A percentile compares a stretch with the other conserved stretches of the same genome.
Conservation (phyloP, 2,797 vertebrate genomes). For the Xenops minutus region DNA sequence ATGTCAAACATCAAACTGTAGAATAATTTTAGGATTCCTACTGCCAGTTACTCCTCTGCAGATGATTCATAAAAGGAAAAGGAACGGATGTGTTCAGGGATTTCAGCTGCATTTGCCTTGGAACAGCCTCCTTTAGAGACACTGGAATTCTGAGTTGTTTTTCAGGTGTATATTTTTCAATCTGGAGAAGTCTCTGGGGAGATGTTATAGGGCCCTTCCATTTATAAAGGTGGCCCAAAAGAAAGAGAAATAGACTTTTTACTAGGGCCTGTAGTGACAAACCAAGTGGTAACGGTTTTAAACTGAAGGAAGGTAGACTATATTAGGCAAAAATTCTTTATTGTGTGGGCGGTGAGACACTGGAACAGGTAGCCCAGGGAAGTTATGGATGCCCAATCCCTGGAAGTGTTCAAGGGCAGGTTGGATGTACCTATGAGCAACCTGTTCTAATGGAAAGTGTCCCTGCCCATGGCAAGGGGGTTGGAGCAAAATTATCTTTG, state of each 20-base stretch:
- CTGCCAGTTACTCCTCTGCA: not conserved
- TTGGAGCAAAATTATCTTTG: not conserved
- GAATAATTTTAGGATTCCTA: not conserved
- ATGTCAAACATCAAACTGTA: not conserved
- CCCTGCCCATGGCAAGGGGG: accelerated
- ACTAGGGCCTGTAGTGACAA: not conserved
- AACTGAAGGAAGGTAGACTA: not conserved
- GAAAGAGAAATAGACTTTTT: not conserved
- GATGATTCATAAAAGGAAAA: not conserved
- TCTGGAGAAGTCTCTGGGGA: not conserved
- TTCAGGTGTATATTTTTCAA: not conserved
- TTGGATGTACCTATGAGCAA: not conserved
- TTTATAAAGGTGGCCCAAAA: not conserved
- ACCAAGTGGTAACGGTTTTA: not conserved
- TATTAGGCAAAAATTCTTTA: not conserved
- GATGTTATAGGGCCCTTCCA: not conserved
- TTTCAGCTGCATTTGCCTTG: not conserved
- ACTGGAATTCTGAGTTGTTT: not conserved
- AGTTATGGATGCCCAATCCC: accelerated
- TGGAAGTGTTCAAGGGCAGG: not conserved
- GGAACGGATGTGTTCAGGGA: accelerated
- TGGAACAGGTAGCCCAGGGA: not conserved
- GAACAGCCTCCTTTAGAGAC: not conserved
- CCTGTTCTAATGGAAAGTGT: not conserved
- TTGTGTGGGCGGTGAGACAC: not conserved